Evolutionary conservation across 1,140 invertebrate species (phyloP), one percentile per base, ranked within the genome.

Genomic region (Brachionus asplanchnoidis): DNA sequence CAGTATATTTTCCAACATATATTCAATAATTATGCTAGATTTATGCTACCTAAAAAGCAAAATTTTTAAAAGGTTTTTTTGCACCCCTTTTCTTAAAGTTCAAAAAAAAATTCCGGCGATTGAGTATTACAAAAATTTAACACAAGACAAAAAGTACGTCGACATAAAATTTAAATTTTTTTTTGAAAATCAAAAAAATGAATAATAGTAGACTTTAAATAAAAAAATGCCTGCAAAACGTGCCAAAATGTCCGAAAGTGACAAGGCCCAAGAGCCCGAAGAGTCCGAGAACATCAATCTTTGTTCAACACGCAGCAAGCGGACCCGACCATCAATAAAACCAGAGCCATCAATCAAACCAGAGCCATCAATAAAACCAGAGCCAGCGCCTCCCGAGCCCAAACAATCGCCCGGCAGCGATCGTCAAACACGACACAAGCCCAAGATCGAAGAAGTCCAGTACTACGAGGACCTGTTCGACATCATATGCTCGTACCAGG

Each of bases 401-500:
- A 44, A 75, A 46, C 32, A 75, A 75, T 42, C 40, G 9, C 32
- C 70, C 0, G 36, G 26, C 0, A 77, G 26, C 42, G 73, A 77
- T 6, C 42, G 73, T 26, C 73, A 77, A 77, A 77, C 73, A 26
- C 17, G 73, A 26, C 32, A 73, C 12, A 73, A 73, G 20, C 32
- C 12, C 11, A 73, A 73, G 28, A 60, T 82, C 36, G 79, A 82
- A 44, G 36, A 82, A 28, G n/a, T n/a, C 20, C 53, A 60, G 32
- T 82, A 82, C 53, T 65, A 65, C 32, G 79, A 82, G 60, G 79
- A 82, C 79, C 40, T 82, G 2, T 82, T 82, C 26, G 79, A 82
- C 32, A 32, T 65, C 6, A 60, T 82, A 23, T 82, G 79, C 26
- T 82, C 79, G 9, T 85, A 86, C 42, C 85, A 73, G 42, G 68